A percentile compares a stretch with the other conserved stretches of the same genome.
These are phyloP conservation scores for Phylloscopus trochiloides DNA, from an alignment of 2,113 vertebrate genomes.

Conservation along the genomic window DNA sequence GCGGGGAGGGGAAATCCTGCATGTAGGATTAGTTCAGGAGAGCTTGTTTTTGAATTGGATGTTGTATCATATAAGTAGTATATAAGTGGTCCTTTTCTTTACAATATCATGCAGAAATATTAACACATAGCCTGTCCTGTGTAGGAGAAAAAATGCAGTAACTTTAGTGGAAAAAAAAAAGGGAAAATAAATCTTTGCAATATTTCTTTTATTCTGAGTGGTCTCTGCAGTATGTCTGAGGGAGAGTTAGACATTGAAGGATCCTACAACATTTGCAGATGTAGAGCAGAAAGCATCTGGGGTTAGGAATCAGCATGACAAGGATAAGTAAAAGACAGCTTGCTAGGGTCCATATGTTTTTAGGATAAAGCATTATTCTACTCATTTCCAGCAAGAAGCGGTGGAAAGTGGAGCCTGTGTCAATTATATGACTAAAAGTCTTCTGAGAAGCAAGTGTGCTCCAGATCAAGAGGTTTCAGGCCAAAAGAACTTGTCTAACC, in stretches of 20 bases:
- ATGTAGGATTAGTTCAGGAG: neutral
- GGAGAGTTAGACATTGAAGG: neutral
- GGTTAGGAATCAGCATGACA: neutral
- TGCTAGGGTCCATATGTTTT: neutral
- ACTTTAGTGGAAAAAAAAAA: neutral
- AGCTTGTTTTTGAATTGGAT: neutral
- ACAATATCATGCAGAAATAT: neutral
- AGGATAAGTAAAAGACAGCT: neutral
- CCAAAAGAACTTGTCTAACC: neutral
- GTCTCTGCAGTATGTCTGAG: neutral
- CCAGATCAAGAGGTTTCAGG: neutral
- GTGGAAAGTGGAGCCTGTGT: neutral
- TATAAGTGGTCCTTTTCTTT: neutral
- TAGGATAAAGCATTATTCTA: neutral
- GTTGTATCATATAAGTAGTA: fast-evolving
- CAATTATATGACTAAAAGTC: neutral
- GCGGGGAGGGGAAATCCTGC: neutral
- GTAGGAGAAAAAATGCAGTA: neutral
- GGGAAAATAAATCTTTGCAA: neutral
- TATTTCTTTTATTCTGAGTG: neutral
- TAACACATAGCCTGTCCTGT: neutral
- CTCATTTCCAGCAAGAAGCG: neutral
- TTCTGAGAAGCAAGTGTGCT: neutral
- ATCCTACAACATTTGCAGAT: neutral
- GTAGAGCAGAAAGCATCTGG: neutral